phyloP scores from a whole-genome alignment of 2,888 invertebrate species.

The Tachina lurida region DNA sequence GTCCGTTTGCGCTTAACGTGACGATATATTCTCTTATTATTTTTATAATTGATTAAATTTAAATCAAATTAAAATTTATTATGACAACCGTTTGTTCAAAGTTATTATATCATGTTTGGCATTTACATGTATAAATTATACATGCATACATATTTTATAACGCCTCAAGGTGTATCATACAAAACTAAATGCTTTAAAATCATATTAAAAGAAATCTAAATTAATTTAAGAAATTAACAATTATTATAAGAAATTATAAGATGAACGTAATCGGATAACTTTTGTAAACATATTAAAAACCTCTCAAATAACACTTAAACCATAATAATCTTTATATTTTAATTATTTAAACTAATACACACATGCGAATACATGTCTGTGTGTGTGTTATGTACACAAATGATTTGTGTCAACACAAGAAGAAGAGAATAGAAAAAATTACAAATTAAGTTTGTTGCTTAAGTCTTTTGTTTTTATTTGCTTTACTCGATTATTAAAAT shows the following conservation, averaged over 20 bases:
- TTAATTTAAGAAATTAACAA: constrained; percentile 1
- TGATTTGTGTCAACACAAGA: neutral
- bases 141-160: neutral
- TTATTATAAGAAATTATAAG: constrained; percentile 21
- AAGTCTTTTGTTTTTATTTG: constrained; percentile 60
- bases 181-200: neutral
- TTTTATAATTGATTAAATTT: neutral
- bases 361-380: too few relatives aligned
- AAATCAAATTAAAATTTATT: neutral
- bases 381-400: too few relatives aligned
- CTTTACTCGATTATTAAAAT: neutral
- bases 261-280: constrained; percentile 52
- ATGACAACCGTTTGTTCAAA: neutral
- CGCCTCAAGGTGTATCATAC: neutral
- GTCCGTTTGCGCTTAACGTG: too few relatives aligned
- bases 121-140: too few relatives aligned
- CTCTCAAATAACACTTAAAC: too few relatives aligned
- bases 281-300: neutral
- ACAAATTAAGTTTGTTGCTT: constrained; percentile 48
- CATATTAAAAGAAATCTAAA: neutral
- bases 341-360: neutral
- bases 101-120: too few relatives aligned
- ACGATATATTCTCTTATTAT: too few relatives aligned
- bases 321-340: neutral
- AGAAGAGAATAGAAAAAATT: neutral